phyloP scores from a whole-genome alignment of 2,113 vertebrate species.

The Jaculus jaculus region DNA sequence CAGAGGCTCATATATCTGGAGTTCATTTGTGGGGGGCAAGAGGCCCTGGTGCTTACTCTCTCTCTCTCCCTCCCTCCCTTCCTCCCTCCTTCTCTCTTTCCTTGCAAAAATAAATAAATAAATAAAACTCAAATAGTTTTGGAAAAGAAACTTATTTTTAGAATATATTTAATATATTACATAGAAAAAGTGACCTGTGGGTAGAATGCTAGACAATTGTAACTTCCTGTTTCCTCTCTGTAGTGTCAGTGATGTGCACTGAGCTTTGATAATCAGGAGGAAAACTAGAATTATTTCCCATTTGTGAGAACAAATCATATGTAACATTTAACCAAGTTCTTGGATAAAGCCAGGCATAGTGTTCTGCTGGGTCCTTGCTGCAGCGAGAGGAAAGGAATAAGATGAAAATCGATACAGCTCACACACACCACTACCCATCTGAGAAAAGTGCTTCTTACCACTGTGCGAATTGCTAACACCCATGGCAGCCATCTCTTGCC shows the following conservation, averaged over 20 bases:
- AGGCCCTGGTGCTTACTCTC: no score
- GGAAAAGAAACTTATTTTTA: neutral
- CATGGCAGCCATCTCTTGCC: neutral
- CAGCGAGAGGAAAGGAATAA: accelerated
- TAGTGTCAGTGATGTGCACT: neutral
- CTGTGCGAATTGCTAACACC: no score
- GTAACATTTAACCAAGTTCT: neutral
- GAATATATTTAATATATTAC: neutral
- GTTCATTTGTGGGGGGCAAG: no score
- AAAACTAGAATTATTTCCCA: neutral
- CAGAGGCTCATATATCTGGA: no score
- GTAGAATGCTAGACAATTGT: neutral
- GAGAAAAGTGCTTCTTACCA: neutral
- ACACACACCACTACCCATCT: neutral
- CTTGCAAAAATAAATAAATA: no score
- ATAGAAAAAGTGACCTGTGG: neutral
- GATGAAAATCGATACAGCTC: neutral
- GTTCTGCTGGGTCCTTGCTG: neutral
- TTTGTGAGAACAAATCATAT: neutral
- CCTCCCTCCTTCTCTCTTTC: no score
- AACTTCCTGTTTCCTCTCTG: neutral
- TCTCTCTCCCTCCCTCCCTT: no score
- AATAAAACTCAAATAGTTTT: neutral
- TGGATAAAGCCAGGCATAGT: neutral
- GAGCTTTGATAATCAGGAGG: neutral